Conservation (phyloP, 2,888 invertebrate genomes). For the Eupithecia exiguata region DNA sequence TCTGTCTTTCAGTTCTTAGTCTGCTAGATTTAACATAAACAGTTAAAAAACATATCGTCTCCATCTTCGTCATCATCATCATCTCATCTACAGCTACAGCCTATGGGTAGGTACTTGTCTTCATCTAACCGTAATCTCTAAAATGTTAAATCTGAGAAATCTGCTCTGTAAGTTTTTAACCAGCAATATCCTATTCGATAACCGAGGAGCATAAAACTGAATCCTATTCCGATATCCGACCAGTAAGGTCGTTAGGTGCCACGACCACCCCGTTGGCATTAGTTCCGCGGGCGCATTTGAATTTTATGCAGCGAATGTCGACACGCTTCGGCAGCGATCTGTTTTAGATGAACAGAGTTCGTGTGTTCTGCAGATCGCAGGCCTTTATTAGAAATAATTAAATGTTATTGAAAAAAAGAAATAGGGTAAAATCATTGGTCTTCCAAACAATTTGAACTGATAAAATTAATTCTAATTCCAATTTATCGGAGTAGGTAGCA, state of each 20-base stretch:
- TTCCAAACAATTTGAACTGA: not conserved
- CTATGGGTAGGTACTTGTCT: too few species aligned
- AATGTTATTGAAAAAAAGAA: not conserved
- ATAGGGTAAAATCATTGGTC: not conserved
- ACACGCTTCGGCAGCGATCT: conserved; percentile 43
- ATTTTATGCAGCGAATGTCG: conserved; percentile 59
- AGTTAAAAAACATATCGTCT: not conserved
- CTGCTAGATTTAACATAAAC: not conserved
- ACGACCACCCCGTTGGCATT: conserved; percentile 51
- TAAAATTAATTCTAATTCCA: too few species aligned
- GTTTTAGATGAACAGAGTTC: conserved; percentile 22
- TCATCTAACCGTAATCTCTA: not conserved
- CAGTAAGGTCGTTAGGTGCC: conserved; percentile 48
- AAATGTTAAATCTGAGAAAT: conserved; percentile 2
- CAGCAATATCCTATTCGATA: conserved; percentile 27
- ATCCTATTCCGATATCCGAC: conserved; percentile 45
- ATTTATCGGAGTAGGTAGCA: too few species aligned
- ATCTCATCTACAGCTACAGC: not conserved
- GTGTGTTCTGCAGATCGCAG: not conserved
- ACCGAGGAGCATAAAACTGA: conserved; percentile 38
- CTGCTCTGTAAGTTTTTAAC: conserved; percentile 16
- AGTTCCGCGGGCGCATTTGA: conserved; percentile 47
- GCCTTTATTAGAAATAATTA: not conserved
- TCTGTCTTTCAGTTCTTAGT: not conserved
- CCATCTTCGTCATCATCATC: not conserved